Evolutionary conservation across 1,140 invertebrate genomes (phyloP).

Genomic region (Hypsibius dujardini): DNA sequence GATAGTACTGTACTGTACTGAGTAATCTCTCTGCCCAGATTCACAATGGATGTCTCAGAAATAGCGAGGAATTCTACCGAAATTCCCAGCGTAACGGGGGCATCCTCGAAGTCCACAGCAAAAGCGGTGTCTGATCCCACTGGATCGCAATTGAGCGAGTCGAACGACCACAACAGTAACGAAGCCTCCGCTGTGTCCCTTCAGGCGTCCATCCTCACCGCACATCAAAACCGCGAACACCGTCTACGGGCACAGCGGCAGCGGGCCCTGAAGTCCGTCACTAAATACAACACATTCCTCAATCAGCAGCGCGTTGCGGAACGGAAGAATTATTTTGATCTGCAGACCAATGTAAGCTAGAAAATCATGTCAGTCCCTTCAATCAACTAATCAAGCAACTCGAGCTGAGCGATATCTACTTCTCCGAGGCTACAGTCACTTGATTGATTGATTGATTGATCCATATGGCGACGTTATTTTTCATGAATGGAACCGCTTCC

Average conservation of each 20-base stretch:
- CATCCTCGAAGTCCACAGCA: too few relatives aligned
- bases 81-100: too few relatives aligned
- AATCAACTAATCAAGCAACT: background rate
- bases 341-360: constrained; percentile 12
- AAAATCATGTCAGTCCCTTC: background rate
- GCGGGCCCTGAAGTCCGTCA: background rate
- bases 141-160: too few relatives aligned
- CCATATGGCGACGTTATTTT: background rate
- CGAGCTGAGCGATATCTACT: too few relatives aligned
- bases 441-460: constrained; percentile 6
- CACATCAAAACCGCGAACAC: constrained; percentile 41
- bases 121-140: too few relatives aligned
- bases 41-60: too few relatives aligned
- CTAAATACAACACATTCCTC: background rate
- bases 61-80: too few relatives aligned
- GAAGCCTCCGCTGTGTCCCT: too few relatives aligned
- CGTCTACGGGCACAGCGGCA: background rate
- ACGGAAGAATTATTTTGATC: background rate
- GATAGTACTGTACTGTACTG: too few relatives aligned
- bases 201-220: too few relatives aligned
- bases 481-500: background rate
- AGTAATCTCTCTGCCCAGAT: too few relatives aligned
- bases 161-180: too few relatives aligned
- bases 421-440: background rate
- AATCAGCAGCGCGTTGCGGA: background rate